Base-by-base conservation (phyloP, 1,140 invertebrate species). In the Orius insidiosus region DNA sequence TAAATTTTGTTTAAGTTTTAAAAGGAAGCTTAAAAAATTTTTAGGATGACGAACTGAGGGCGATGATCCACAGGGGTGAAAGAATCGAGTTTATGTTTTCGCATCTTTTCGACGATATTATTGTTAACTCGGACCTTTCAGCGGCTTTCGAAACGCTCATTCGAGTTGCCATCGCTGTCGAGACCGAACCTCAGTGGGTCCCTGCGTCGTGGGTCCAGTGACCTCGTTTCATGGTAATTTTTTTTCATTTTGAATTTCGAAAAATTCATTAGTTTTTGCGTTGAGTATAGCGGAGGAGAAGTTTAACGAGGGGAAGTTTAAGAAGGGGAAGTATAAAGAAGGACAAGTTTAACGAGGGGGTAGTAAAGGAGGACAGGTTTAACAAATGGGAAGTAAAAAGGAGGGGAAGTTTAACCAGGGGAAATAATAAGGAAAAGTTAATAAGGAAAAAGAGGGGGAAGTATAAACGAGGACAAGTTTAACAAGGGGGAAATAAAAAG, bases 141-240 rank as follows among this genome's bases (percentile, higher is more conserved):
- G 70, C 73, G 39, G 85, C 92, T 16, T 88, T 95, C 55, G 79
- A 87, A 53, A 82, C 88, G 56, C 72, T 98, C 2, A 66, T 92
- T 4, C 70, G 74, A 51, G 75, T 80, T 37, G 80, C 87, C 1
- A 80, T 83, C 62, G 72, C 78, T 56, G 76, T 96, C 11, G 89
- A 97, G 64, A 84, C 78, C 2, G 88, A 96, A 61, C 88, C 92
- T 7, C 73, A 92, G 10, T 98, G 94, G 94, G 90, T 97, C 10
- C 94, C 94, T 8, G 80, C 81, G 13, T 80, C 80, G 10, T 98
- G 94, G 94, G 78, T 94, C 49, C 82, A 85, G 68, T 85, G 55
- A 56, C 41, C 40, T 9, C 14, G n/a, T n/a, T n/a, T n/a, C n/a
- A n/a, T n/a, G n/a, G n/a, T n/a, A n/a, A n/a, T n/a, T 19, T 45